Conservation (phyloP, 2,797 vertebrate genomes). For the Phataginus tetradactyla region DNA sequence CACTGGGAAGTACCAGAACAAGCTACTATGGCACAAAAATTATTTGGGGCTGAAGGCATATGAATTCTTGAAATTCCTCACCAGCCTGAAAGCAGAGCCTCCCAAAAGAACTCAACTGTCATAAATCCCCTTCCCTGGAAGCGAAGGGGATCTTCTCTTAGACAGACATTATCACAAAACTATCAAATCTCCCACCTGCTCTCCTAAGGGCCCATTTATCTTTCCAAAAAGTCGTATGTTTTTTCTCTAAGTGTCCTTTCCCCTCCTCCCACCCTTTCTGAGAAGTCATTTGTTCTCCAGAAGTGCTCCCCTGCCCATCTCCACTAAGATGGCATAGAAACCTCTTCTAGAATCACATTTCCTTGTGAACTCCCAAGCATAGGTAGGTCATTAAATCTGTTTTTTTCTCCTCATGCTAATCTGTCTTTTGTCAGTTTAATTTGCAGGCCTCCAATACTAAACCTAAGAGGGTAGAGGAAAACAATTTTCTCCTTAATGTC, state of each 20-base stretch:
- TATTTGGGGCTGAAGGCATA: background rate
- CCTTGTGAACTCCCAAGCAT: background rate
- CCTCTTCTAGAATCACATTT: background rate
- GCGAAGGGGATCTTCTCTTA: background rate
- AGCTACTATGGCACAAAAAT: background rate
- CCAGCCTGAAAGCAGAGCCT: background rate
- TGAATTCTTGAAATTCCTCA: background rate
- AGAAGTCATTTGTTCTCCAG: background rate
- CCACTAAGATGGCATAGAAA: background rate
- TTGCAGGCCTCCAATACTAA: background rate
- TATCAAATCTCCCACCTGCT: background rate
- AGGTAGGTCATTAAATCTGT: background rate
- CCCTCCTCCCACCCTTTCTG: background rate
- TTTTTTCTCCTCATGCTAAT: background rate
- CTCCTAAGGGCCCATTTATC: background rate
- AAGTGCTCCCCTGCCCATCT: background rate
- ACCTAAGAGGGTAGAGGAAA: background rate
- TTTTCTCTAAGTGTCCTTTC: background rate
- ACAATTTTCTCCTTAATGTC: background rate
- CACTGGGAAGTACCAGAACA: background rate
- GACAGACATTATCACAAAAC: background rate
- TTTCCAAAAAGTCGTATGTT: background rate
- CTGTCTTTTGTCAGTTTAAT: background rate
- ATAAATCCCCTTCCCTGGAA: background rate
- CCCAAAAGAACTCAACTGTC: background rate